Evolutionary conservation across 1,140 invertebrate genomes (phyloP).

Genomic region (Parasteatoda tepidariorum): DNA sequence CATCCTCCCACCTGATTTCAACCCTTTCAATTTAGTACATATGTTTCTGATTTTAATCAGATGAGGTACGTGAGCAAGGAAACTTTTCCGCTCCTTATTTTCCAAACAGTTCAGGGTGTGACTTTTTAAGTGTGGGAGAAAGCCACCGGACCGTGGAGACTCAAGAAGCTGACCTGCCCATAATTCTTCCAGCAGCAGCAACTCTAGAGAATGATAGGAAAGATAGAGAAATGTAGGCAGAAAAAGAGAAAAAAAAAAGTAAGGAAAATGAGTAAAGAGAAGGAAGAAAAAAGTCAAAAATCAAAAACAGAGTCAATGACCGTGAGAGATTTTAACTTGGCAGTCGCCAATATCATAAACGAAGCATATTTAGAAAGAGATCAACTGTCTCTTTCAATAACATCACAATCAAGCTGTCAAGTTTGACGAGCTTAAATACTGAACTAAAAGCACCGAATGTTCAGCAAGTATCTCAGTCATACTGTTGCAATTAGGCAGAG

Average conservation of each 20-base stretch:
- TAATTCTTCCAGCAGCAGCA: conserved; percentile 1
- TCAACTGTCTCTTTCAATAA: too few relatives aligned
- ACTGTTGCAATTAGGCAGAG: too few relatives aligned
- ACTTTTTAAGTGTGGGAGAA: conserved; percentile 44
- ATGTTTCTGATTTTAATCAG: too few relatives aligned
- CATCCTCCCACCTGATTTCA: too few relatives aligned
- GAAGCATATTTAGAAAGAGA: background rate
- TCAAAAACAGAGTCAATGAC: conserved; percentile 18
- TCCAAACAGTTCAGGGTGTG: background rate
- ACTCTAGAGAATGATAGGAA: background rate
- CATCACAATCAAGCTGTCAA: too few relatives aligned
- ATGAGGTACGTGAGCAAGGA: background rate
- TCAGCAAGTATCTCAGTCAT: too few relatives aligned
- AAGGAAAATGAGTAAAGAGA: conserved; percentile 2
- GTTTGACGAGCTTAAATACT: too few relatives aligned
- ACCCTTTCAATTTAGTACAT: too few relatives aligned
- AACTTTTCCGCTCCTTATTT: background rate
- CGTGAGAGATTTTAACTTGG: background rate
- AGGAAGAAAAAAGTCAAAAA: conserved; percentile 24
- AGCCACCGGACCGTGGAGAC: conserved; percentile 28
- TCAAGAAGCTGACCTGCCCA: conserved; percentile 30
- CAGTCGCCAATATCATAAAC: background rate
- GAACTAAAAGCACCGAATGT: too few relatives aligned
- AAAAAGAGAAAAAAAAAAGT: background rate
- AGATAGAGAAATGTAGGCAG: background rate